phyloP scores from a whole-genome alignment of 2,888 invertebrate species.

The Drosophila fulvimacula region DNA sequence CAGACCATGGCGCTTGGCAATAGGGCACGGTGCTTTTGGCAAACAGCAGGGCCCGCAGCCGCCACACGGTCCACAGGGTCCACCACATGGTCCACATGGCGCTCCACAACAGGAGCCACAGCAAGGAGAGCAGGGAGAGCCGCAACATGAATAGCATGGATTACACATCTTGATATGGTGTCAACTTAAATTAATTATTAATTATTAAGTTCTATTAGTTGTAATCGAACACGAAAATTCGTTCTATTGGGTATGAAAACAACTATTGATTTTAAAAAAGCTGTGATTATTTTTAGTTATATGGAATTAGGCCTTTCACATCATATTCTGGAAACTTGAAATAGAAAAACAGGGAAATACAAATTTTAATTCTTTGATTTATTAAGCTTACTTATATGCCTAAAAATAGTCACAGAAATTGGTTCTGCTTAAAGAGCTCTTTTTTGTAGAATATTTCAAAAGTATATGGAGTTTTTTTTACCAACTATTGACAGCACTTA shows the following conservation, averaged over 20 bases:
- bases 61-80: slow-evolving; percentile 25
- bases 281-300: background rate
- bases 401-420: slow-evolving; percentile 6
- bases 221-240: background rate
- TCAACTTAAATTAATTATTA: background rate
- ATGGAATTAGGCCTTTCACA: background rate
- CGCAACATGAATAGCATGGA: slow-evolving; percentile 42
- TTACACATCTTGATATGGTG: slow-evolving; percentile 43
- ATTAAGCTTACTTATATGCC: background rate
- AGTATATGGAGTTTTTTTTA: background rate
- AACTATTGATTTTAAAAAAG: slow-evolving; percentile 1
- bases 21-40: background rate
- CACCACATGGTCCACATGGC: slow-evolving; percentile 30
- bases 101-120: slow-evolving; percentile 31
- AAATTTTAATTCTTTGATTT: background rate
- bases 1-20: slow-evolving; percentile 18
- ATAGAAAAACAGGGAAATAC: background rate
- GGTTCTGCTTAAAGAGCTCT: background rate
- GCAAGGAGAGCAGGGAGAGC: slow-evolving; percentile 28
- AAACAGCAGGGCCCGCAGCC: slow-evolving; percentile 8
- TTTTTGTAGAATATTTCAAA: slow-evolving; percentile 7
- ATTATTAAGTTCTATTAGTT: background rate
- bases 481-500: background rate
- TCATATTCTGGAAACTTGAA: background rate
- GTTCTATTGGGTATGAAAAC: background rate